Conservation (phyloP, 2,888 invertebrate species). For the Heliconius hortense region DNA sequence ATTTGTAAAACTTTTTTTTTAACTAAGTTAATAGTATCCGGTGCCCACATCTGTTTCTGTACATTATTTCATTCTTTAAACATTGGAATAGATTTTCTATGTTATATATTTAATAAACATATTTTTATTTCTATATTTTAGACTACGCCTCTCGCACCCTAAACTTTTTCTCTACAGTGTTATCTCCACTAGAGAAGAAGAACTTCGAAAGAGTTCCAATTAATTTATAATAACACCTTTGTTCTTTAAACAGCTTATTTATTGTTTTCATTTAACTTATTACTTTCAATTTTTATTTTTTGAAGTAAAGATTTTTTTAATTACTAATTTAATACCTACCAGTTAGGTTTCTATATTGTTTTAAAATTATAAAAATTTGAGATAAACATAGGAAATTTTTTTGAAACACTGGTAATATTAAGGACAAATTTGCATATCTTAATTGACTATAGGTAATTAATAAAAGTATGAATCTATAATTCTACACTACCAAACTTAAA, state of each 20-base stretch:
- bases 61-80: neutral
- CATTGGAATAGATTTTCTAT: neutral
- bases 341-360: neutral
- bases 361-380: neutral
- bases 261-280: too few relatives aligned
- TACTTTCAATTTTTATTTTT: too few relatives aligned
- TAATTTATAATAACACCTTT: too few relatives aligned
- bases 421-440: neutral
- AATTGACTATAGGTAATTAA: neutral
- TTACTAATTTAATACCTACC: too few relatives aligned
- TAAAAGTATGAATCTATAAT: neutral
- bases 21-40: too few relatives aligned
- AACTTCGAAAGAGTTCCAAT: too few relatives aligned
- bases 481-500: neutral
- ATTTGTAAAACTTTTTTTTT: too few relatives aligned
- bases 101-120: neutral
- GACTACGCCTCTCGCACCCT: neutral
- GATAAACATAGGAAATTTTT: neutral
- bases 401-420: neutral
- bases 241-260: too few relatives aligned
- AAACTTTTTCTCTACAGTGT: neutral
- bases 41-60: too few relatives aligned
- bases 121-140: neutral
- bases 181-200: too few relatives aligned
- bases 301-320: too few relatives aligned